A percentile compares a stretch with the other conserved stretches of the same genome.
Conservation (phyloP, 2,113 vertebrate genomes). For the Pituophis catenifer region DNA sequence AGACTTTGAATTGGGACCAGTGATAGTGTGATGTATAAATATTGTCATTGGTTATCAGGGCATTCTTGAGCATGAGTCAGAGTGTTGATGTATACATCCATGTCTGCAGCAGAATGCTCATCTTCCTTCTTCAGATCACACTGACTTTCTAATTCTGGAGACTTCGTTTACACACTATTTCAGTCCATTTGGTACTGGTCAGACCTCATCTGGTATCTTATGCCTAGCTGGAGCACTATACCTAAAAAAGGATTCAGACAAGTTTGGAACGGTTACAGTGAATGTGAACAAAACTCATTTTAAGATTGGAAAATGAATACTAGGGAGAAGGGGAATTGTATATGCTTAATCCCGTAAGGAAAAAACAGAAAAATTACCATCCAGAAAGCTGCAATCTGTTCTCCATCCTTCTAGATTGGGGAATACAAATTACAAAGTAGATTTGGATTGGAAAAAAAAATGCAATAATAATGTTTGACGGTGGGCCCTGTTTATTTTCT, state of each 20-base stretch:
- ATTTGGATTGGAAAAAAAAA: background rate
- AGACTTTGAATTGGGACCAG: background rate
- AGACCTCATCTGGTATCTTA: background rate
- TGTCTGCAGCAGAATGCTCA: background rate
- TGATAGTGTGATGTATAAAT: background rate
- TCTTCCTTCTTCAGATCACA: background rate
- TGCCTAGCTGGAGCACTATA: background rate
- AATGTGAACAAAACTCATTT: background rate
- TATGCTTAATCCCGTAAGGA: background rate
- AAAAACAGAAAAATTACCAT: background rate
- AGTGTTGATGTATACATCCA: background rate
- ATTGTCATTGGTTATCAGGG: background rate
- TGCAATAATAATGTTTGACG: background rate
- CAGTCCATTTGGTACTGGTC: background rate
- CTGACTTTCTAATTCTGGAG: background rate
- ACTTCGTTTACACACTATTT: background rate
- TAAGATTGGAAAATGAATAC: background rate
- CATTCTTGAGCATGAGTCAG: background rate
- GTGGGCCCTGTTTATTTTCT: background rate
- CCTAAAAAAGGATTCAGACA: background rate
- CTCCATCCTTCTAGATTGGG: background rate
- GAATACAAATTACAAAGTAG: background rate
- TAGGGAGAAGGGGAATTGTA: background rate
- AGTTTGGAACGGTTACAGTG: background rate
- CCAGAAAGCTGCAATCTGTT: background rate